Evolutionary conservation across 2,113 vertebrate genomes (phyloP).

Genomic region (Patagioenas fasciata): DNA sequence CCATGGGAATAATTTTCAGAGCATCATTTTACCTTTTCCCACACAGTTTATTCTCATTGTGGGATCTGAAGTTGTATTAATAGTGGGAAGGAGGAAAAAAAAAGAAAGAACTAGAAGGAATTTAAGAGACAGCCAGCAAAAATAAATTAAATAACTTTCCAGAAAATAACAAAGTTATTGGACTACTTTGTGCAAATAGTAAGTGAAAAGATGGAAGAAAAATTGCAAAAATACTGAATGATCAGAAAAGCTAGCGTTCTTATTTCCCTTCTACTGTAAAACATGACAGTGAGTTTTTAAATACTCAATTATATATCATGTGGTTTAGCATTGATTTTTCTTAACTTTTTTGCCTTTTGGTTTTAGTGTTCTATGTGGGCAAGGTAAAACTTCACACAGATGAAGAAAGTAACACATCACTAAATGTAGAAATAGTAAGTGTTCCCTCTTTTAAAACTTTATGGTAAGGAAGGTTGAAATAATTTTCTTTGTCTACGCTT

Average conservation of each 20-base stretch:
- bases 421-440: constrained; percentile 71
- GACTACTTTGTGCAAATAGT: background rate
- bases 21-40: background rate
- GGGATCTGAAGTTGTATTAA: background rate
- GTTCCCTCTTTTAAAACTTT: background rate
- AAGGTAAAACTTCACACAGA: constrained; percentile 55
- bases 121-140: background rate
- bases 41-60: background rate
- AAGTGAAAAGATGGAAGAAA: background rate
- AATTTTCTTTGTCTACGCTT: background rate
- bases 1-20: background rate
- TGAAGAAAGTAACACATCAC: constrained; percentile 58
- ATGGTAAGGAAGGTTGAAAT: background rate
- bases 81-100: background rate
- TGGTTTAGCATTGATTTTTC: background rate
- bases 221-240: background rate
- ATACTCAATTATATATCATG: background rate
- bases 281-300: background rate
- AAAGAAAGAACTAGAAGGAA: background rate
- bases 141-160: background rate
- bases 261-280: background rate
- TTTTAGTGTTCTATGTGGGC: constrained; percentile 77
- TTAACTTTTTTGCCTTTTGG: background rate
- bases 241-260: background rate
- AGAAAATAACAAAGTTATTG: background rate